A percentile compares a stretch with the other conserved stretches of the same genome.
Conservation (phyloP, 2,888 invertebrate species). For the Perizoma flavofasciatum region DNA sequence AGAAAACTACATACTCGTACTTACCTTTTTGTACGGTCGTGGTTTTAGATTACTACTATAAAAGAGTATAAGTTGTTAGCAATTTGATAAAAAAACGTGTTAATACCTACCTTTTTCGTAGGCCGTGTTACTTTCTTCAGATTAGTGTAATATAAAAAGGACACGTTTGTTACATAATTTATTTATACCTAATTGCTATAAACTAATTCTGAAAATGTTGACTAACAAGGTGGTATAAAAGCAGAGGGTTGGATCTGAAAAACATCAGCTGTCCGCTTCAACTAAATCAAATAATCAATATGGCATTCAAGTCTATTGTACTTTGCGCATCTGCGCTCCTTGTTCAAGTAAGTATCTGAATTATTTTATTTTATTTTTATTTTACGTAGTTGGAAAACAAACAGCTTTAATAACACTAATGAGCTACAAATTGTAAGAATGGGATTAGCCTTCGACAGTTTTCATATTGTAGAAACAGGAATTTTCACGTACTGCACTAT, state of each 20-base stretch:
- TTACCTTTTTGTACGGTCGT: no score
- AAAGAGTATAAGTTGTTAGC: no score
- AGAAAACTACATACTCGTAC: no score
- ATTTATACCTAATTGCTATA: conserved; percentile 7
- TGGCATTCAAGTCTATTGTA: conserved; percentile 27
- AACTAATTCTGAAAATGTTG: no score
- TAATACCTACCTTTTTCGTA: not conserved
- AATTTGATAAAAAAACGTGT: conserved; percentile 30
- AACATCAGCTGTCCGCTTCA: conserved; percentile 3
- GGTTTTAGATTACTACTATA: no score
- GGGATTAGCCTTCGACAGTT: no score
- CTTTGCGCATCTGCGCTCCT: conserved; percentile 32
- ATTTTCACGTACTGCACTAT: no score
- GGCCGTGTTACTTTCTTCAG: not conserved
- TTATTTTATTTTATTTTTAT: no score
- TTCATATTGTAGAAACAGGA: no score
- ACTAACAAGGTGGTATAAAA: conserved; percentile 1
- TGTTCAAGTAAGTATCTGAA: conserved; percentile 21
- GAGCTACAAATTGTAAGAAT: no score
- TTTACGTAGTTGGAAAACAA: no score
- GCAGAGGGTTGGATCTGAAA: not conserved
- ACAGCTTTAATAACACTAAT: no score
- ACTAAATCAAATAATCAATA: conserved; percentile 11
- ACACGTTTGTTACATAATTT: conserved; percentile 25
- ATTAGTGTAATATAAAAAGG: not conserved